A percentile compares a stretch with the other conserved stretches of the same genome.
Conservation (phyloP, 2,888 invertebrate genomes). For the Callosobruchus maculatus region DNA sequence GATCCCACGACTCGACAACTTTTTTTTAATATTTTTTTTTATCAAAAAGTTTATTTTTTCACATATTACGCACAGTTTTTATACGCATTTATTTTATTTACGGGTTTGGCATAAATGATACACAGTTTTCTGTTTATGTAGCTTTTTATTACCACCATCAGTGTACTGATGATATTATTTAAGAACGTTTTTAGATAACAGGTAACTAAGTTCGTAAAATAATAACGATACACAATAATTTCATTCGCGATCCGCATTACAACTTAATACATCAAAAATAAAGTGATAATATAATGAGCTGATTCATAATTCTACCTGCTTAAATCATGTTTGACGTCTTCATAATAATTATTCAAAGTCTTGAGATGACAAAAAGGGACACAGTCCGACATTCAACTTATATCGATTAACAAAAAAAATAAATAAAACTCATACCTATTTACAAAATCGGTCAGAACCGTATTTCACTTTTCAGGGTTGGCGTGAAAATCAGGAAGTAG, state of each 20-base stretch:
- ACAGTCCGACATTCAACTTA: conserved; percentile 13
- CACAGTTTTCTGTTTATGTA: conserved; percentile 17
- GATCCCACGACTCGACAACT: no score
- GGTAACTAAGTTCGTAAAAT: conserved; percentile 14
- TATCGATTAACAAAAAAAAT: conserved; percentile 24
- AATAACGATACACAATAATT: conserved; percentile 14
- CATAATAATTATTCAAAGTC: neutral
- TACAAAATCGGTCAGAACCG: conserved; percentile 26
- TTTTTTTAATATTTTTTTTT: no score
- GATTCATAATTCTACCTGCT: conserved; percentile 7
- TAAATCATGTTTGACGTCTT: neutral
- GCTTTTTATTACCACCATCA: conserved; percentile 26
- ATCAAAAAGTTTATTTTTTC: no score
- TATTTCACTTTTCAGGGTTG: conserved; percentile 9
- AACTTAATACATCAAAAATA: conserved; percentile 7
- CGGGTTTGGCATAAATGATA: neutral
- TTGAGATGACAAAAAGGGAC: conserved; percentile 2
- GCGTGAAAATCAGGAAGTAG: neutral
- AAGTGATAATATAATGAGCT: conserved; percentile 11
- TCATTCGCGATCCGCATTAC: conserved; percentile 19
- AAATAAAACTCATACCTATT: conserved; percentile 35
- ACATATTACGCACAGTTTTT: no score
- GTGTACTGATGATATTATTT: conserved; percentile 21
- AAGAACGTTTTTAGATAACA: conserved; percentile 20
- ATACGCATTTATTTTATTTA: no score